These are phyloP conservation scores for Remorina albescens DNA, from an alignment of 2,797 vertebrate genomes.

Conservation along the genomic window DNA sequence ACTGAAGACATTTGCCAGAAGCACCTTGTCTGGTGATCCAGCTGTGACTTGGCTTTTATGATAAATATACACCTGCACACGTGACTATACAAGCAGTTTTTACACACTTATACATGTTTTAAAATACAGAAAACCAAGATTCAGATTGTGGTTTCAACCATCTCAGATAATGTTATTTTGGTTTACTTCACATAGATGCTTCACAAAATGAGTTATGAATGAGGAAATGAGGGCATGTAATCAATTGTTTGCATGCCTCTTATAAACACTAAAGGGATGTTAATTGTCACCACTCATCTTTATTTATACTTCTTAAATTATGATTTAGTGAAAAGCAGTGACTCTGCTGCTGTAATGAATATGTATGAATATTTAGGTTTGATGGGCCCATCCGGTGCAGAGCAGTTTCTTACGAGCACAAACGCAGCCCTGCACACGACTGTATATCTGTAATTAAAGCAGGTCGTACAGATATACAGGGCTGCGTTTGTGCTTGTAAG, in stretches of 20 bases:
- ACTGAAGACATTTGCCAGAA: background rate
- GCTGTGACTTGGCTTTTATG: background rate
- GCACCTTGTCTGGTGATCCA: background rate
- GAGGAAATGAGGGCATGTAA: no score
- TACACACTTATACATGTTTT: background rate
- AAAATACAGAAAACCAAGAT: background rate
- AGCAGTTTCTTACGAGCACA: no score
- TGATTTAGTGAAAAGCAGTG: slow-evolving; percentile 2
- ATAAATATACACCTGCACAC: no score
- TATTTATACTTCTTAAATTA: background rate
- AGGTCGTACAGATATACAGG: slow-evolving; percentile 5
- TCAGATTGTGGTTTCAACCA: background rate
- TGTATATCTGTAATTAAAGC: background rate
- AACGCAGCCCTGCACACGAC: no score
- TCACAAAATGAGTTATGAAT: background rate
- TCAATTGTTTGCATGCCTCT: background rate
- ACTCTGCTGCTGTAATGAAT: slow-evolving; percentile 13
- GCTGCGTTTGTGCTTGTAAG: slow-evolving; percentile 19
- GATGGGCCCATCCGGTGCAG: no score
- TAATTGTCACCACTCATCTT: background rate
- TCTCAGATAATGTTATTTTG: background rate
- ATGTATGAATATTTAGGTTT: no score
- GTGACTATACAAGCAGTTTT: background rate
- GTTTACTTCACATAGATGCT: background rate
- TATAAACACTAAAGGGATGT: background rate